Conservation (phyloP, 2,888 invertebrate species). For the Stictocephala bisonia region DNA sequence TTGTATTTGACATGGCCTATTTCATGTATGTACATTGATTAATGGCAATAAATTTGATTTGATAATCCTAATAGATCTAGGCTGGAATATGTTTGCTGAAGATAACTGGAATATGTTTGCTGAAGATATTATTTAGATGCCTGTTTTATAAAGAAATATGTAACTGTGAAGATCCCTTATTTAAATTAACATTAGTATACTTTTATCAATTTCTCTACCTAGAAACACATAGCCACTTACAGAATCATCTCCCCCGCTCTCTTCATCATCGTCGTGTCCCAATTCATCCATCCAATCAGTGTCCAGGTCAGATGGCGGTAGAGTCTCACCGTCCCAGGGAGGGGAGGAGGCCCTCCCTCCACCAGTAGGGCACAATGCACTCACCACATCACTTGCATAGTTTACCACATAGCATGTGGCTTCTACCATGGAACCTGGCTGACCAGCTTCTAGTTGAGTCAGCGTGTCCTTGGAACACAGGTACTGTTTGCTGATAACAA, state of each 20-base stretch:
- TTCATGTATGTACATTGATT: too few relatives aligned
- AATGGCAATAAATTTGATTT: too few relatives aligned
- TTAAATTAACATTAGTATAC: neutral
- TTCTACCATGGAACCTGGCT: slow-evolving; percentile 71
- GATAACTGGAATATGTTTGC: too few relatives aligned
- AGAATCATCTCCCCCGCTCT: slow-evolving; percentile 93
- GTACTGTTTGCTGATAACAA: slow-evolving; percentile 67
- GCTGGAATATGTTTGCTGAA: too few relatives aligned
- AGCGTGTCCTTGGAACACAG: slow-evolving; percentile 70
- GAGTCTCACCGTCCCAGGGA: slow-evolving; percentile 83
- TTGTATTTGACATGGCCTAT: too few relatives aligned
- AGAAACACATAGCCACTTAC: slow-evolving; percentile 62
- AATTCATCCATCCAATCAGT: slow-evolving; percentile 89
- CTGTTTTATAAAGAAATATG: slow-evolving; percentile 1
- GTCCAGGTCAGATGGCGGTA: slow-evolving; percentile 75
- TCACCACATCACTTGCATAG: slow-evolving; percentile 83
- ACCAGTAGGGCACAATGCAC: slow-evolving; percentile 67
- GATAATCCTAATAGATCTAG: too few relatives aligned
- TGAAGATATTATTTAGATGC: too few relatives aligned
- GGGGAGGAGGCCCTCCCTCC: slow-evolving; percentile 70
- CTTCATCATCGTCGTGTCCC: slow-evolving; percentile 83
- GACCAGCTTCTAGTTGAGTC: slow-evolving; percentile 68
- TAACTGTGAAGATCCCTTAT: slow-evolving; percentile 60
- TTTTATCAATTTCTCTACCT: neutral
- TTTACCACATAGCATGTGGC: slow-evolving; percentile 86